Base-by-base conservation (phyloP, 2,113 vertebrate species). In the Etheostoma spectabile region DNA sequence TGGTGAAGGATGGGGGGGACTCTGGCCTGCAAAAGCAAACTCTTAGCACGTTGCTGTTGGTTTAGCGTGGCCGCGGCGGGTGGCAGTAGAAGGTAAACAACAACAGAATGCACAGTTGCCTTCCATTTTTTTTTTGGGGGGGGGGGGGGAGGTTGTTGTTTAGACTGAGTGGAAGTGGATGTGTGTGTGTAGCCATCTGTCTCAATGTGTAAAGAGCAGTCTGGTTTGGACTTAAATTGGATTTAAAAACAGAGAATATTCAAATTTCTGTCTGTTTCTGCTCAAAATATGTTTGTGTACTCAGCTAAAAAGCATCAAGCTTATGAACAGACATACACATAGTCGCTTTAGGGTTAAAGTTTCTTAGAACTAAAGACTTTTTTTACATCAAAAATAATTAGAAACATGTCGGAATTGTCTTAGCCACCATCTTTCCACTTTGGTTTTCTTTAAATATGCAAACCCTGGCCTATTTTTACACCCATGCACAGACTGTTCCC, bases 1-100 rank as follows among this genome's bases (percentile, higher is more conserved):
- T 22, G n/a, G 24, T 10, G 52, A 1, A 8, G 61, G 51, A 14
- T 10, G 82, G 8, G 56, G 53, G 42, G 67, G 49, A 5, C 45
- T 1, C 18, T 0, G 52, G 6, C 22, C 56, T 2, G 74, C 67
- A 42, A 72, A 87, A 80, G 60, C 82, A 78, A 82, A 86, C 82
- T 56, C 49, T 73, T 49, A 57, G n/a, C 67, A 38, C 30, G 3
- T 12, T 19, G 52, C 72, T 79, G 88, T 79, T 90, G 79, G 69
- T 82, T 84, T 55, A 79, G 65, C 38, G 35, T 19, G 57, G 73
- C 72, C 15, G 30, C 80, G n/a, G n/a, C 64, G 82, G 71, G 22
- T 55, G 67, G 75, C 69, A 80, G 88, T 68, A 74, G 84, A 84
- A 42, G 45, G 75, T 80, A 89, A 86, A 90, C 77, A 88, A n/a